These are phyloP conservation scores for Nesidiocoris tenuis DNA, from an alignment of 2,888 invertebrate species.

Conservation along the genomic window DNA sequence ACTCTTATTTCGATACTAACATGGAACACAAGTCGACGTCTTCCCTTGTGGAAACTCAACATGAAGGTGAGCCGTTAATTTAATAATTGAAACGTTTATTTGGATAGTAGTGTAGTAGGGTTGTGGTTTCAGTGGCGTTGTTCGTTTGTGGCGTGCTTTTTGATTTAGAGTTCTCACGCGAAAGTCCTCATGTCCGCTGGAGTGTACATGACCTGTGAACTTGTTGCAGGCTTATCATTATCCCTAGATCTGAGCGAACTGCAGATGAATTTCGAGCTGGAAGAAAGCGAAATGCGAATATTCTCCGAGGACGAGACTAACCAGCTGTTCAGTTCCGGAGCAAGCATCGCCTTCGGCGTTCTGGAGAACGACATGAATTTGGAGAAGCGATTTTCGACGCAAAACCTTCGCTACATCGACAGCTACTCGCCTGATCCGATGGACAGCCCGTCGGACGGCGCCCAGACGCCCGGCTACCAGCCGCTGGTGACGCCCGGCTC, in stretches of 20 bases:
- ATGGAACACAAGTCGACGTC: constrained; percentile 45
- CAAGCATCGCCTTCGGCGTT: constrained; percentile 42
- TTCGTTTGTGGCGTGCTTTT: no score
- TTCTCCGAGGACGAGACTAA: constrained; percentile 81
- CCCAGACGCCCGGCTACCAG: constrained; percentile 42
- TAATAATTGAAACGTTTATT: background rate
- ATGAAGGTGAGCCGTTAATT: constrained; percentile 40
- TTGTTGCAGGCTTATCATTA: constrained; percentile 55
- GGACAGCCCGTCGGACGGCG: constrained; percentile 42
- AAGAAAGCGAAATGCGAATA: constrained; percentile 81
- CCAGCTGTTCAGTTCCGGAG: constrained; percentile 51
- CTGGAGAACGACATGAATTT: constrained; percentile 58
- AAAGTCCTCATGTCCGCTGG: no score
- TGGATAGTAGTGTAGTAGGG: no score
- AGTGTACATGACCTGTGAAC: no score
- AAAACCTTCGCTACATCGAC: constrained; percentile 76
- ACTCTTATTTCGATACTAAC: constrained; percentile 86
- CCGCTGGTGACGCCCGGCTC: constrained; percentile 45
- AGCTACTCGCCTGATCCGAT: constrained; percentile 70
- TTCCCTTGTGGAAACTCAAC: constrained; percentile 47
- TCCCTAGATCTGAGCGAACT: constrained; percentile 77
- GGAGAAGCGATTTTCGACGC: constrained; percentile 68
- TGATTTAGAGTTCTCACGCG: no score
- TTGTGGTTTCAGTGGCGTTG: no score
- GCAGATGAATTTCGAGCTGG: constrained; percentile 77